A percentile compares a stretch with the other conserved stretches of the same genome.
These are phyloP conservation scores for Tenebrio molitor DNA, from an alignment of 1,140 invertebrate genomes.

Conservation along the genomic window DNA sequence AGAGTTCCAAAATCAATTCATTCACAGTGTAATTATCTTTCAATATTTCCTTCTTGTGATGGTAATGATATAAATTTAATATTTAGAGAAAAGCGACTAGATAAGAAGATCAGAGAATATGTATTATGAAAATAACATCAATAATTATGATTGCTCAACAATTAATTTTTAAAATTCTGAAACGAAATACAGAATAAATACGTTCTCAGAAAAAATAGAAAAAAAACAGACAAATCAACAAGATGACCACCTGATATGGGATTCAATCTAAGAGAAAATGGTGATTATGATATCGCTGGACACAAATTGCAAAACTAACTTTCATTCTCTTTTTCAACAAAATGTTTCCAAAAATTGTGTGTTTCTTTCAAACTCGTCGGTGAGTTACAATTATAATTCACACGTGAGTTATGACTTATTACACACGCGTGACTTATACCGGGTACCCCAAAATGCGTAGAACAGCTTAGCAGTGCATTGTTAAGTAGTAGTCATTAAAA, in stretches of 20 bases:
- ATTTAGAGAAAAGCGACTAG: conserved; percentile 47
- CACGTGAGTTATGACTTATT: too few species aligned
- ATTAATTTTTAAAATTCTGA: conserved; percentile 34
- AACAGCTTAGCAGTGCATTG: too few species aligned
- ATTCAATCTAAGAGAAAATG: conserved; percentile 45
- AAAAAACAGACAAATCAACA: conserved; percentile 37
- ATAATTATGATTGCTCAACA: conserved; percentile 33
- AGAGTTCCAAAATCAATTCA: conserved; percentile 48
- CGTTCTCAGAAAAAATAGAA: conserved; percentile 43
- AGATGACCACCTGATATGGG: conserved; percentile 41
- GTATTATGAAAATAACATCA: conserved; percentile 32
- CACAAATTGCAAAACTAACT: too few species aligned
- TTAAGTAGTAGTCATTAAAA: too few species aligned
- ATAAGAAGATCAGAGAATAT: conserved; percentile 47
- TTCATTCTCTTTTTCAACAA: too few species aligned
- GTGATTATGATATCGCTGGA: conserved; percentile 43
- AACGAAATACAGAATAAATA: conserved; percentile 27
- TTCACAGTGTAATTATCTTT: conserved; percentile 49
- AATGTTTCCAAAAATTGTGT: too few species aligned
- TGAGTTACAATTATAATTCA: too few species aligned
- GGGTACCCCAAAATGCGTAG: too few species aligned
- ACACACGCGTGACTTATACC: too few species aligned
- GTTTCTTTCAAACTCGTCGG: too few species aligned
- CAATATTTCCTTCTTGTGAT: conserved; percentile 47
- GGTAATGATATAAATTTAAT: conserved; percentile 49